Percentiles rank a stretch among this genome's conserved stretches.
Conservation (phyloP, 1,140 invertebrate species). For the Psix sp. region DNA sequence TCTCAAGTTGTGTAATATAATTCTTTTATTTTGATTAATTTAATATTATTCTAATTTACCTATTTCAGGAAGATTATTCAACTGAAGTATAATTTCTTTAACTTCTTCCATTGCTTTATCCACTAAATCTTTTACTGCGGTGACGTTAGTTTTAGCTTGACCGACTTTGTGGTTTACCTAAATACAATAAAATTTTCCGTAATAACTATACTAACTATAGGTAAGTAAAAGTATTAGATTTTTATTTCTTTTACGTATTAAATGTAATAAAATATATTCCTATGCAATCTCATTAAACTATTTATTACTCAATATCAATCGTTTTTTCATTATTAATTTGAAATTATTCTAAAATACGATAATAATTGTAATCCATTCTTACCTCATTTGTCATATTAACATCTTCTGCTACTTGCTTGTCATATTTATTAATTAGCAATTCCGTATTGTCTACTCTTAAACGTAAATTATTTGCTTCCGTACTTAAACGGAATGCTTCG, state of each 20-base stretch:
- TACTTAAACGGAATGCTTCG: slow-evolving; percentile 84
- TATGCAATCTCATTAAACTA: too few species aligned
- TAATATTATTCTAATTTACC: slow-evolving; percentile 70
- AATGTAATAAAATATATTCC: too few species aligned
- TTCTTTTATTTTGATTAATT: slow-evolving; percentile 7
- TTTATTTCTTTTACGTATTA: too few species aligned
- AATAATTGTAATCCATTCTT: slow-evolving; percentile 66
- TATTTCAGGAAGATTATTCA: slow-evolving; percentile 87
- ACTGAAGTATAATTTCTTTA: slow-evolving; percentile 86
- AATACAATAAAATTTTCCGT: slow-evolving; percentile 32
- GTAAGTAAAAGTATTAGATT: slow-evolving; percentile 22
- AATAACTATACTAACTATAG: slow-evolving; percentile 3
- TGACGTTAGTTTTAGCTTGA: slow-evolving; percentile 89
- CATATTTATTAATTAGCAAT: slow-evolving; percentile 82
- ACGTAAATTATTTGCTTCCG: slow-evolving; percentile 86
- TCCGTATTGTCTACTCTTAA: slow-evolving; percentile 84
- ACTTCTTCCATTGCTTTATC: slow-evolving; percentile 87
- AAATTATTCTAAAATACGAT: neutral
- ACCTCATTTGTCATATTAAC: slow-evolving; percentile 85
- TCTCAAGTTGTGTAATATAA: too few species aligned
- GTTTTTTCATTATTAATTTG: neutral
- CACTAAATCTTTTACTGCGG: slow-evolving; percentile 87
- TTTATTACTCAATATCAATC: too few species aligned
- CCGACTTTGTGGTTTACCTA: slow-evolving; percentile 87
- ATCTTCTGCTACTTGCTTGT: slow-evolving; percentile 86